Evolutionary conservation across 2,113 vertebrate genomes (phyloP).

Genomic region (Pagrus major): DNA sequence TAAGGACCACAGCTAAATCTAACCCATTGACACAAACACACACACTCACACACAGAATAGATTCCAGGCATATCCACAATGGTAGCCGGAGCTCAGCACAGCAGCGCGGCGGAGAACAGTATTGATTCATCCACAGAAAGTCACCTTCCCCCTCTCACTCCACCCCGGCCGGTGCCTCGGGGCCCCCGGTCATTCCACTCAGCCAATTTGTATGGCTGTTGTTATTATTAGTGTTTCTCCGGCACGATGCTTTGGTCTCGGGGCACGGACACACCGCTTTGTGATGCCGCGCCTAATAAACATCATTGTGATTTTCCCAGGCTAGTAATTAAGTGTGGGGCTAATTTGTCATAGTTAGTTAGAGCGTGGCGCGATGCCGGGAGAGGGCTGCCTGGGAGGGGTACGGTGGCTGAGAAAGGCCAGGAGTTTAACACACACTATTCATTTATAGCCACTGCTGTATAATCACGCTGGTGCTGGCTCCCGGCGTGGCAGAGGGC

Average conservation of each 20-base stretch:
- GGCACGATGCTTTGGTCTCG: conserved; percentile 64
- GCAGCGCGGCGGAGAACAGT: conserved; percentile 49
- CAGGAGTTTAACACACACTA: conserved; percentile 43
- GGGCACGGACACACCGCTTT: conserved; percentile 77
- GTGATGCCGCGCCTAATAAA: conserved; percentile 84
- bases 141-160: conserved; percentile 69
- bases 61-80: conserved; percentile 39
- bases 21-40: conserved; percentile 29
- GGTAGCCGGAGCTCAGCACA: conserved; percentile 29
- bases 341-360: conserved; percentile 88
- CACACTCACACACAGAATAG: conserved; percentile 5
- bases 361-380: conserved; percentile 75
- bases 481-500: conserved; percentile 29
- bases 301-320: conserved; percentile 83
- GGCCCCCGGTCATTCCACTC: conserved; percentile 54
- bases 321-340: conserved; percentile 84
- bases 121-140: conserved; percentile 79
- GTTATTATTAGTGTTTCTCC: conserved; percentile 81
- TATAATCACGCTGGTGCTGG: conserved; percentile 17
- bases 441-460: conserved; percentile 49
- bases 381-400: conserved; percentile 65
- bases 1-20: conserved; percentile 60
- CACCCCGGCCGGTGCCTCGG: conserved; percentile 31
- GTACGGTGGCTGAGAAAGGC: conserved; percentile 49
- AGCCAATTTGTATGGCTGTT: conserved; percentile 78